phyloP scores from a whole-genome alignment of 2,888 invertebrate genomes.

The Drosophila ezoana region DNA sequence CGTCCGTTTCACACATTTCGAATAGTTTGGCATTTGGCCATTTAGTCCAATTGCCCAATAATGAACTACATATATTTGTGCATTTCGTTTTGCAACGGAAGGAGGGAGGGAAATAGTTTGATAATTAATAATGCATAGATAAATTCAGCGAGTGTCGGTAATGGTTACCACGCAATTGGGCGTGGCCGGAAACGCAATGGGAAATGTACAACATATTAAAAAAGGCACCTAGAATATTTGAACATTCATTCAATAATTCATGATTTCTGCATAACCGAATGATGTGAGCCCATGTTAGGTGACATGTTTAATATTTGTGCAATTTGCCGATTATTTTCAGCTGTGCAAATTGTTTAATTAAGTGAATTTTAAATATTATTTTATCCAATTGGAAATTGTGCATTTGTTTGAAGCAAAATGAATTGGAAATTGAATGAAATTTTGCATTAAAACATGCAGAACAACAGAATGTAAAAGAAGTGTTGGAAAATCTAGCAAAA shows the following conservation, averaged over 20 bases:
- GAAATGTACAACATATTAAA: constrained; percentile 14
- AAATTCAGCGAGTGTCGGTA: constrained; percentile 11
- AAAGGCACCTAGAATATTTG: constrained; percentile 4
- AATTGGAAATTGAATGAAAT: constrained; percentile 3
- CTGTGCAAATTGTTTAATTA: constrained; percentile 36
- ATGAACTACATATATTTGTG: constrained; percentile 34
- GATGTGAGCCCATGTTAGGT: constrained; percentile 14
- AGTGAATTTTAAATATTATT: constrained; percentile 7
- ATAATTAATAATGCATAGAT: constrained; percentile 70
- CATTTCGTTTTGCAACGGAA: not conserved
- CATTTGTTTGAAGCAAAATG: not conserved
- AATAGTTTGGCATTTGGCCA: constrained; percentile 30
- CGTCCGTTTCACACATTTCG: constrained; percentile 19
- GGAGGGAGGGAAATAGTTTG: constrained; percentile 18
- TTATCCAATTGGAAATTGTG: not conserved
- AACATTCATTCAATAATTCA: constrained; percentile 47
- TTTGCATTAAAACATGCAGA: not conserved
- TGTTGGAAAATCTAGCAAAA: too few species aligned
- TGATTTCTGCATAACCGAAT: constrained; percentile 8
- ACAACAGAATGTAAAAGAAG: not conserved
- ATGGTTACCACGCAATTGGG: constrained; percentile 12
- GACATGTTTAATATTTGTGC: constrained; percentile 15
- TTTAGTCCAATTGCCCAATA: constrained; percentile 40
- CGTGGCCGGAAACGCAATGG: constrained; percentile 43
- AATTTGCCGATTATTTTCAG: not conserved